Conservation (phyloP, 1,140 invertebrate genomes). For the Heliconius hermathena region DNA sequence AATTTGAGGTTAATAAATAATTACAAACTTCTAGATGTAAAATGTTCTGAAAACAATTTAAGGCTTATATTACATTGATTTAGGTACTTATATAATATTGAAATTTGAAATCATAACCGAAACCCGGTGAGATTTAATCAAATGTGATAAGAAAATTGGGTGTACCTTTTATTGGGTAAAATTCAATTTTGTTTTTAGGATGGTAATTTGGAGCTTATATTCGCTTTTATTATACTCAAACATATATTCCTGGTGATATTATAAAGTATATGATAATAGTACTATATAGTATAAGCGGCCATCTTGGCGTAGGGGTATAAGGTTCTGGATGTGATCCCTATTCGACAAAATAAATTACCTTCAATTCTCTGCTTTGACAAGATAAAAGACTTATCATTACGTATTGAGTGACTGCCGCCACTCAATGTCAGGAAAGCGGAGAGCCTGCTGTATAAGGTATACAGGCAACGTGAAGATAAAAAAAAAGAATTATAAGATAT, state of each 20-base stretch:
- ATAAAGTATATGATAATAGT: not conserved
- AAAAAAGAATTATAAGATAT: no score
- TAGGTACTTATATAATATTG: not conserved
- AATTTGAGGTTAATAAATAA: not conserved
- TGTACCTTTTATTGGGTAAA: constrained; percentile 34
- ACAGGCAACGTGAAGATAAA: no score
- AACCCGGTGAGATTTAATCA: constrained; percentile 19
- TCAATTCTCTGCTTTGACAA: no score
- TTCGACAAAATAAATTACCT: no score
- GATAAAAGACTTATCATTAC: no score
- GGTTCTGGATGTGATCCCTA: no score
- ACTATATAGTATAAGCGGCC: not conserved
- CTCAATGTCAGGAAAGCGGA: no score
- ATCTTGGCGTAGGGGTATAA: no score
- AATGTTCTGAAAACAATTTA: not conserved
- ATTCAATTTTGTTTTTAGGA: constrained; percentile 30
- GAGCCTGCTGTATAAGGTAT: no score
- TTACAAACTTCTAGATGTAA: not conserved
- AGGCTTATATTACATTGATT: not conserved
- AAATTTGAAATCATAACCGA: constrained; percentile 14
- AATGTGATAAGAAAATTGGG: constrained; percentile 31
- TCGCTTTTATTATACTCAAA: not conserved
- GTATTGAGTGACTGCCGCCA: no score
- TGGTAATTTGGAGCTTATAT: constrained; percentile 11
- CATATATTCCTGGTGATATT: not conserved